Evolutionary conservation across 2,888 invertebrate species (phyloP).

Genomic region (Tipula helvola): DNA sequence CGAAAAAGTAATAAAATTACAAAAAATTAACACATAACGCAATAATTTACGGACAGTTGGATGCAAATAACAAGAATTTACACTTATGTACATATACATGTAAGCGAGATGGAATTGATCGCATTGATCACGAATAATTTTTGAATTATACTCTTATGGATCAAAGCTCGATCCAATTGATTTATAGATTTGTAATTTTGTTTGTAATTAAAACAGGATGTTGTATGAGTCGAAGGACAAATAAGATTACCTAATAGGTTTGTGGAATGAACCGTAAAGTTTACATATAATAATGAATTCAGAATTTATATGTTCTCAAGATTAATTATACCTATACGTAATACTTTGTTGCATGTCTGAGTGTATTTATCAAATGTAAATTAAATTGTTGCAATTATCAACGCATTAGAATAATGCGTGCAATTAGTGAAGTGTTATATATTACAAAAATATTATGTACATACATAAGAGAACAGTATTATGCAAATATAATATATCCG

Average conservation of each 20-base stretch:
- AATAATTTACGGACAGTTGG: neutral
- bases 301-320: neutral
- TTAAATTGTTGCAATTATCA: constrained; percentile 10
- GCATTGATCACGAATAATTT: neutral
- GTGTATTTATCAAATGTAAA: constrained; percentile 5
- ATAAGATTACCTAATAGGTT: too few relatives aligned
- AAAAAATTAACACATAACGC: neutral
- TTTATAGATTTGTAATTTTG: neutral
- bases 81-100: neutral
- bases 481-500: neutral
- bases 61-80: neutral
- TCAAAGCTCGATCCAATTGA: neutral
- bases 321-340: neutral
- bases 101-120: neutral
- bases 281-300: neutral
- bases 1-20: neutral
- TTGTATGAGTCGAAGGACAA: too few relatives aligned
- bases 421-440: constrained; percentile 5
- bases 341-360: neutral
- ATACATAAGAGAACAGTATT: neutral
- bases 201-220: neutral
- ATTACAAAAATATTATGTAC: neutral
- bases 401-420: constrained; percentile 11
- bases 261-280: neutral
- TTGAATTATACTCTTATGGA: neutral